Conservation (phyloP, 2,797 vertebrate species). For the Gymnopithys bicolor region DNA sequence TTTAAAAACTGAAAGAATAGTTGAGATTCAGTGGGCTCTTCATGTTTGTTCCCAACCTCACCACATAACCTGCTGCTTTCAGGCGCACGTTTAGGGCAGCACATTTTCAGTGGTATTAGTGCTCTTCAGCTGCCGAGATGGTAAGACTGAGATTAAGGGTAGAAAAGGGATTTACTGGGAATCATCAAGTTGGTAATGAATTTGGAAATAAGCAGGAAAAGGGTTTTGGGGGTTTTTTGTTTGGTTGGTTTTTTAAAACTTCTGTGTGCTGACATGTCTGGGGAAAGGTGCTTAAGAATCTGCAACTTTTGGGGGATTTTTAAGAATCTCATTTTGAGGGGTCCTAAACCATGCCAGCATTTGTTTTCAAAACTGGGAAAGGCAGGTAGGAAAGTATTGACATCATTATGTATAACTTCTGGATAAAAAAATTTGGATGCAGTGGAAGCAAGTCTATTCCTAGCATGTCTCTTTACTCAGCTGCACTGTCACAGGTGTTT, state of each 20-base stretch:
- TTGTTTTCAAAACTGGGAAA: not conserved
- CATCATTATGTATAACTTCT: not conserved
- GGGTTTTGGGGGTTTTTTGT: not conserved
- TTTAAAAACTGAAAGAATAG: not conserved
- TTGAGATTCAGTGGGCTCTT: not conserved
- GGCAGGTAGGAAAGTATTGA: not conserved
- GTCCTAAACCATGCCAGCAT: not conserved
- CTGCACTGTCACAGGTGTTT: constrained; percentile 54
- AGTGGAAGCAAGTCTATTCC: not conserved
- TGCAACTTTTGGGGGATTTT: not conserved
- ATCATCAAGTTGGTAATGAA: not conserved
- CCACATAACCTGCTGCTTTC: not conserved
- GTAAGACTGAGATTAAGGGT: not conserved
- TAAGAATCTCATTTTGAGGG: not conserved
- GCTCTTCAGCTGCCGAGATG: not conserved
- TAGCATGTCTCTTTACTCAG: constrained; percentile 53
- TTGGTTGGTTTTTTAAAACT: not conserved
- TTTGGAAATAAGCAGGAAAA: not conserved
- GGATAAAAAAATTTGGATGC: not conserved
- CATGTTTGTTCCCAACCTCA: not conserved
- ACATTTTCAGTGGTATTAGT: not conserved
- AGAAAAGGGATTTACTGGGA: not conserved
- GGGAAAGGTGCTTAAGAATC: not conserved
- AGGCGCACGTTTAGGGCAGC: not conserved
- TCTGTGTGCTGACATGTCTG: not conserved